A percentile compares a stretch with the other conserved stretches of the same genome.
These are phyloP conservation scores for Colossoma macropomum DNA, from an alignment of 2,113 vertebrate genomes.

Conservation along the genomic window DNA sequence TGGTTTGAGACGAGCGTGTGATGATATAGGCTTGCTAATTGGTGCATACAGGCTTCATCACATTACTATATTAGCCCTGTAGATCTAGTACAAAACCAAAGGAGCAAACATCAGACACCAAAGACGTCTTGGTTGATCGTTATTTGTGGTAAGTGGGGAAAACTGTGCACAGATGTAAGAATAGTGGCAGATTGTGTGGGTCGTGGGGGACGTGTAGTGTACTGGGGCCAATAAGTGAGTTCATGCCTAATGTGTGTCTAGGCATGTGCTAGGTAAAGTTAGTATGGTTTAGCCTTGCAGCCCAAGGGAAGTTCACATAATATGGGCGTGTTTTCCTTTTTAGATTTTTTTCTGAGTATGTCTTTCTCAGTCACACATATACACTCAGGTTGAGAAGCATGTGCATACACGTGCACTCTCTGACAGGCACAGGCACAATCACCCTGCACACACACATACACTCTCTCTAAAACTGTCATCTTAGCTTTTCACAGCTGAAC, in stretches of 20 bases:
- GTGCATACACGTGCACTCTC: constrained; percentile 7
- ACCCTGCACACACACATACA: too few relatives aligned
- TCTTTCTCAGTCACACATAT: neutral
- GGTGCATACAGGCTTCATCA: too few relatives aligned
- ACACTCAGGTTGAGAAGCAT: neutral
- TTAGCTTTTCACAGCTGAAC: neutral
- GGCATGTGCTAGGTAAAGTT: neutral
- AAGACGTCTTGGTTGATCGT: too few relatives aligned
- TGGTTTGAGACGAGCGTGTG: too few relatives aligned
- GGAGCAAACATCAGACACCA: too few relatives aligned
- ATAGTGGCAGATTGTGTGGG: too few relatives aligned
- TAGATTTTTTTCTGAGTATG: neutral
- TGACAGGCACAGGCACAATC: neutral
- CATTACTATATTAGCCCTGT: too few relatives aligned
- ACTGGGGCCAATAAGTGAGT: neutral
- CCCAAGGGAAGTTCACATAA: constrained; percentile 25
- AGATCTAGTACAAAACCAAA: too few relatives aligned
- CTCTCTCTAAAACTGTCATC: neutral
- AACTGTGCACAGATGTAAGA: too few relatives aligned
- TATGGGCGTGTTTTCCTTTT: neutral
- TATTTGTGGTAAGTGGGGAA: too few relatives aligned
- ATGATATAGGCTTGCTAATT: too few relatives aligned
- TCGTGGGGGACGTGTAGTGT: neutral
- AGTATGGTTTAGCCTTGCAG: neutral
- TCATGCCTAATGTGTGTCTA: neutral